phyloP scores from a whole-genome alignment of 2,113 vertebrate genomes.

The Psittacula cyanocephala region DNA sequence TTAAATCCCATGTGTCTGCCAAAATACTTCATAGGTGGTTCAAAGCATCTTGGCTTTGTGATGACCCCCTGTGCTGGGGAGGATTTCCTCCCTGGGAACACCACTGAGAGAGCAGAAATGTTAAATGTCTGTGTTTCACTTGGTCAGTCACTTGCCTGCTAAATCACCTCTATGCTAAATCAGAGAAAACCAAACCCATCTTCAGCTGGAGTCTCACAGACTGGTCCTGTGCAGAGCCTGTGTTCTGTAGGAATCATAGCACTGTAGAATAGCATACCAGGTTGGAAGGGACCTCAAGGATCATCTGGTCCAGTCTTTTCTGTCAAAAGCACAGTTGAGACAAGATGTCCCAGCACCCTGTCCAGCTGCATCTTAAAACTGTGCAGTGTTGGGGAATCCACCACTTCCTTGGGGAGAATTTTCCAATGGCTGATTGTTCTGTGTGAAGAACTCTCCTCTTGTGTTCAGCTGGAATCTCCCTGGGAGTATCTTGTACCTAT shows the following conservation, averaged over 20 bases:
- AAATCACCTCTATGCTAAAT: not conserved
- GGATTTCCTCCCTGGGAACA: not conserved
- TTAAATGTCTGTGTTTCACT: not conserved
- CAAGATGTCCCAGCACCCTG: not conserved
- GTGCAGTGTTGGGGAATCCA: not conserved
- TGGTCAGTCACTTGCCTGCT: not conserved
- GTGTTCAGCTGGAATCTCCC: not conserved
- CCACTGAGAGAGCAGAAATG: not conserved
- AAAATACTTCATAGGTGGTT: not conserved
- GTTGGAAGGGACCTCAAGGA: not conserved
- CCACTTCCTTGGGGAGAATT: not conserved
- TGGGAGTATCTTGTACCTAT: not conserved
- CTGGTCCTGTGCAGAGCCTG: not conserved
- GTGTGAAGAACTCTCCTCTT: not conserved
- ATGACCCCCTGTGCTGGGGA: not conserved
- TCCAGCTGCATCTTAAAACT: not conserved
- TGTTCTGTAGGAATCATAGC: not conserved
- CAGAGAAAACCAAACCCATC: not conserved
- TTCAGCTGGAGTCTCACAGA: not conserved
- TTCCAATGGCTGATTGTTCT: not conserved
- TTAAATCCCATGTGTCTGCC: not conserved
- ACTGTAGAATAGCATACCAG: not conserved
- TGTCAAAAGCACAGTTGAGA: not conserved
- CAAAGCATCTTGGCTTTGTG: not conserved
- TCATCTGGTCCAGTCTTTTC: not conserved